Evolutionary conservation across 1,140 invertebrate species (phyloP), one percentile per base, ranked within the genome.

Genomic region (Habropoda laboriosa): DNA sequence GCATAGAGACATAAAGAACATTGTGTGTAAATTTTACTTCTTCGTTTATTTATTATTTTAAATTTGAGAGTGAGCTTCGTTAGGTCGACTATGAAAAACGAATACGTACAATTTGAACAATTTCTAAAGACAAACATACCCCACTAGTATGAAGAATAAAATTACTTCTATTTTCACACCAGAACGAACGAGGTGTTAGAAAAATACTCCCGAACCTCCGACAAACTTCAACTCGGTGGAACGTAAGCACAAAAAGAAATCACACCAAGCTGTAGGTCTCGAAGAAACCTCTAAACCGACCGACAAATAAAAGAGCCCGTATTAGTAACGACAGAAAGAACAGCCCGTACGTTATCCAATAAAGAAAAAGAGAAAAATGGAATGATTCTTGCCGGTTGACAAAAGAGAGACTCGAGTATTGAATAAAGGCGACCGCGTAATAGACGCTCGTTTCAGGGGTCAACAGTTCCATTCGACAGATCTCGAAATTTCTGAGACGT

Each of bases 381-480:
- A 40, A 74, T 24, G 35, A 24, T 51, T 74, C 32, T 49, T 7
- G 57, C n/a, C 42, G 40, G 0, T 8, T 21, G 30, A 67, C 38
- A 76, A 67, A 76, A 3, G 30, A 30, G n/a, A 32, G 13, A 3
- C n/a, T 12, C 8, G 7, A 27, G 74, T 21, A 18, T 2, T 7
- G 32, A n/a, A n/a, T 38, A 30, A 58, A 58, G 24, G 3, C 18
- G 21, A 6, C 7, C 27, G 35, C 40, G 51, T 67, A 57, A 76
- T 67, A 38, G 61, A 35, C 16, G 16, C 16, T 66, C 51, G 38
- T 57, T 68, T 74, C 42, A 30, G 12, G 72, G 47, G 72, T 75
- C 60, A 64, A 63, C 8, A 24, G 30, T 70, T 40, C 35, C 32
- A n/a, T 32, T 35, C 53, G 64, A 70, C 70, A 18, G 66, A 77